Evolutionary conservation across 2,797 vertebrate genomes (phyloP).

Genomic region (Pseudochaenichthys georgianus): DNA sequence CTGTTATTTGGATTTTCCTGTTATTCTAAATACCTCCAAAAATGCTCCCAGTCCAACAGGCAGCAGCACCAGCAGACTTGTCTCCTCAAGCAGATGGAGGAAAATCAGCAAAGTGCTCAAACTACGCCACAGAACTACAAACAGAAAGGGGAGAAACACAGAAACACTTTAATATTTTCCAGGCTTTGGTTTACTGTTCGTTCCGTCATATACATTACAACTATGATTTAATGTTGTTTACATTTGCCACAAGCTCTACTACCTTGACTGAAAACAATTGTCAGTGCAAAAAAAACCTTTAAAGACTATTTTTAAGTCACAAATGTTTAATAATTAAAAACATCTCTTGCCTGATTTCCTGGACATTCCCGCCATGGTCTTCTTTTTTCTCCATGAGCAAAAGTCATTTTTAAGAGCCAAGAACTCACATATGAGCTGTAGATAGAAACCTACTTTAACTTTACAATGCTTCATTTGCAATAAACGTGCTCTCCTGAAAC

Average conservation of each 20-base stretch:
- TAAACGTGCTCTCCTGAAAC: not conserved
- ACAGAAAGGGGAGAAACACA: not conserved
- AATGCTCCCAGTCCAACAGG: slow-evolving; percentile 92
- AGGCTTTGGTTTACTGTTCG: not conserved
- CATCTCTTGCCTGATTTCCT: slow-evolving; percentile 89
- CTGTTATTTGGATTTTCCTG: not conserved
- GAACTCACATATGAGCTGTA: slow-evolving; percentile 95
- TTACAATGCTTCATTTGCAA: not conserved
- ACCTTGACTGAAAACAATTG: not conserved
- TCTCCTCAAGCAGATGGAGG: slow-evolving; percentile 94
- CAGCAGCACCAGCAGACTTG: slow-evolving; percentile 92
- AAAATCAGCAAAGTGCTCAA: slow-evolving; percentile 95
- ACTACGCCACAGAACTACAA: slow-evolving; percentile 93
- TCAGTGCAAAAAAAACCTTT: not conserved
- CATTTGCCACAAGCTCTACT: not conserved
- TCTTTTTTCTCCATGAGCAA: slow-evolving; percentile 94
- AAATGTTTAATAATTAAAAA: not conserved
- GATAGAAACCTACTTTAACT: slow-evolving; percentile 21
- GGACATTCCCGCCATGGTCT: slow-evolving; percentile 94
- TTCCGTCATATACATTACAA: not conserved
- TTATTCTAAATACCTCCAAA: slow-evolving; percentile 88
- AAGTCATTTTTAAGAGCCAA: slow-evolving; percentile 97
- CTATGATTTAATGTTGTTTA: not conserved
- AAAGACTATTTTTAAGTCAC: not conserved
- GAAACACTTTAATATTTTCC: not conserved